Evolutionary conservation across 2,888 invertebrate species (phyloP), one percentile per base, ranked within the genome.

Genomic region (Minunthozetes semirufus): DNA sequence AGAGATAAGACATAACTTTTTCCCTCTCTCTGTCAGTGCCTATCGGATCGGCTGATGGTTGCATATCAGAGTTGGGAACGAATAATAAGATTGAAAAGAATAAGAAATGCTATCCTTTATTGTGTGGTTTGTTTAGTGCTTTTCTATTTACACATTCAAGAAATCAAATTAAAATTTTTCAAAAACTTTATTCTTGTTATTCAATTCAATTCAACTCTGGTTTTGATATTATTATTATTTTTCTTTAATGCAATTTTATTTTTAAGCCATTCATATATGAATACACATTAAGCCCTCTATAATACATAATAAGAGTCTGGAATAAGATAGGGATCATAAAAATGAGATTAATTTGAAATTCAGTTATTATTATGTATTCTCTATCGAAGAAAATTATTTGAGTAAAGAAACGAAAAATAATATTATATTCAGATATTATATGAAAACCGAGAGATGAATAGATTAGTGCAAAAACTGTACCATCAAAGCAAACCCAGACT

Each of bases 321-420:
- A 9, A 29, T 29, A 61, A 61, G 61, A 61, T 61, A 33, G 33
- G 25, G 29, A 61, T 61, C 61, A 9, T 61, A 61, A 61, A 61
- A 61, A 61, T 33, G 61, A 61, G 61, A 61, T 61, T 61, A 61
- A 61, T n/a, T n/a, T n/a, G n/a, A n/a, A n/a, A n/a, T 27, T n/a
- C 13, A 27, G 25, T 29, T 61, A 29, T 61, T 61, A n/a, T n/a
- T n/a, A n/a, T n/a, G n/a, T n/a, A n/a, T n/a, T n/a, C n/a, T 29
- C 29, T 13, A 42, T 42, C 42, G 11, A 42, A 5, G 61, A 61
- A 29, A 22, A 61, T 61, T 61, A 61, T 61, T 61, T 61, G 33
- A n/a, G 61, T 33, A 33, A 33, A 61, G 33, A 61, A 33, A 25
- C 3, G 3, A 33, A 61, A 27, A 61, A 61, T 61, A 2, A n/a